These are phyloP conservation scores for Cybosia mesomella DNA, from an alignment of 2,888 invertebrate genomes.

Conservation along the genomic window DNA sequence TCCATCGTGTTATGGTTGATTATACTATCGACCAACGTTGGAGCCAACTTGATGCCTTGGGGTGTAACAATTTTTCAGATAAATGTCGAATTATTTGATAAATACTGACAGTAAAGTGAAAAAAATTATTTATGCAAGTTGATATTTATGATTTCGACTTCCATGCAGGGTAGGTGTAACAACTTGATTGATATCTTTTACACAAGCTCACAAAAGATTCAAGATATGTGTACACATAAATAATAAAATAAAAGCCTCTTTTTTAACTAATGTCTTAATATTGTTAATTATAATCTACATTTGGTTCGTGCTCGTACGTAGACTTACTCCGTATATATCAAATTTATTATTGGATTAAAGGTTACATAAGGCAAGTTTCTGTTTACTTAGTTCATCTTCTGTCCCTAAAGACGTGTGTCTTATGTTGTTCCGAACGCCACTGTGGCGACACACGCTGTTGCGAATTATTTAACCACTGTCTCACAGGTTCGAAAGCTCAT, in stretches of 20 bases:
- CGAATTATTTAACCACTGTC: no score
- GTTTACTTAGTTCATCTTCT: not conserved
- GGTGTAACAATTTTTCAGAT: no score
- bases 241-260: constrained; percentile 27
- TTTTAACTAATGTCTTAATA: constrained; percentile 28
- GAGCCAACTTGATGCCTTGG: no score
- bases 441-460: no score
- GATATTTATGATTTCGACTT: not conserved
- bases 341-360: not conserved
- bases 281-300: constrained; percentile 7
- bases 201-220: not conserved
- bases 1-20: no score
- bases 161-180: not conserved
- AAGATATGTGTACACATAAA: not conserved
- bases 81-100: no score
- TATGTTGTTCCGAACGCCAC: no score
- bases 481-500: no score
- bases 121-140: no score
- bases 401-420: not conserved
- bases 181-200: not conserved
- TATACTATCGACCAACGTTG: no score
- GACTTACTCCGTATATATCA: not conserved
- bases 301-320: constrained; percentile 6
- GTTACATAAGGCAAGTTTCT: not conserved
- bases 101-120: no score